A percentile compares a stretch with the other conserved stretches of the same genome.
Evolutionary conservation across 2,113 vertebrate species (phyloP).

Genomic region (Mesembrinibis cayennensis): DNA sequence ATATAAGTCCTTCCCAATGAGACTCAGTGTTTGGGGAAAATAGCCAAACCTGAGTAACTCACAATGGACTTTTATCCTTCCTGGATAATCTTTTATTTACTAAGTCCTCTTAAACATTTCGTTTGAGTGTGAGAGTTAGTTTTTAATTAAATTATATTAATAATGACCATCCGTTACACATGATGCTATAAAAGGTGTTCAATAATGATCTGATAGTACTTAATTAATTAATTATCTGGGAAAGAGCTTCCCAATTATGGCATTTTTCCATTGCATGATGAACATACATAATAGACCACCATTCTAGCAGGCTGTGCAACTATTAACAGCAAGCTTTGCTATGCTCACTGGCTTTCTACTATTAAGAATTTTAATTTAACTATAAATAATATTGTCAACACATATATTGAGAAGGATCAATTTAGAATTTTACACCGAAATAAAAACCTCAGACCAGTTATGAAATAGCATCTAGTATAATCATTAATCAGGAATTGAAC

Average conservation of each 20-base stretch:
- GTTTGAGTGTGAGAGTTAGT: background rate
- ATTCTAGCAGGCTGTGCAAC: background rate
- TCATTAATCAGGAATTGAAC: slow-evolving; percentile 11
- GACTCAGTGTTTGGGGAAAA: background rate
- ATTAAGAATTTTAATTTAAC: slow-evolving; percentile 45
- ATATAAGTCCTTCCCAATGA: background rate
- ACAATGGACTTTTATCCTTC: background rate
- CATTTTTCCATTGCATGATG: slow-evolving; percentile 12
- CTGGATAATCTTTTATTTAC: background rate
- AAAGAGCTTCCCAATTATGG: slow-evolving; percentile 33
- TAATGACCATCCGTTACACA: background rate
- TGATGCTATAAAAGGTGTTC: slow-evolving; percentile 10
- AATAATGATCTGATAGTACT: background rate
- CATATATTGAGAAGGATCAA: background rate
- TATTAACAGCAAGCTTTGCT: slow-evolving; percentile 35
- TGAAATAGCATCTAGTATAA: background rate
- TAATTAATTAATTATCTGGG: slow-evolving; percentile 56
- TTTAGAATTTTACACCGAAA: slow-evolving; percentile 1
- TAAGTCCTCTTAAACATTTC: background rate
- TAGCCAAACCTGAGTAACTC: background rate
- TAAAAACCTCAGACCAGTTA: background rate
- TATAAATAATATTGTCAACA: slow-evolving; percentile 50
- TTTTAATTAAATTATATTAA: slow-evolving; percentile 45
- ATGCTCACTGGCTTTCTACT: slow-evolving; percentile 32
- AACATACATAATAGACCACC: slow-evolving; percentile 12